Evolutionary conservation across 2,888 invertebrate species (phyloP), one percentile per base, ranked within the genome.

Genomic region (Lydus trimaculatus): DNA sequence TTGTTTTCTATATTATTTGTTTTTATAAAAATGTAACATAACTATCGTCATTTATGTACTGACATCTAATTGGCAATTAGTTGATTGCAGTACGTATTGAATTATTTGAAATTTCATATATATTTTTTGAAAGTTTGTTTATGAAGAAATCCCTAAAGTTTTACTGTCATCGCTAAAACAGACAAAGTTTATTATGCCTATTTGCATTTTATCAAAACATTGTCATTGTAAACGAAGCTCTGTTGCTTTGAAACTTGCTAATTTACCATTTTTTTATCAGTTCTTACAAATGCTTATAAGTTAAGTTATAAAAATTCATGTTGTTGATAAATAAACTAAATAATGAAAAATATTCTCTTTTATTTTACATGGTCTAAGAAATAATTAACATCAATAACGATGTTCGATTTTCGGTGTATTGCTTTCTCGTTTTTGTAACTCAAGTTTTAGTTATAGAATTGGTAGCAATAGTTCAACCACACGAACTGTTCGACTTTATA

Each of bases 401-500:
- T n/a, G n/a, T n/a, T n/a, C n/a, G n/a, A n/a, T n/a, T n/a, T n/a
- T n/a, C n/a, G n/a, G n/a, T n/a, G n/a, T n/a, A n/a, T n/a, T n/a
- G n/a, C n/a, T n/a, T n/a, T n/a, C n/a, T n/a, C n/a, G n/a, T n/a
- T n/a, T n/a, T n/a, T n/a, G n/a, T n/a, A n/a, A n/a, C n/a, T n/a
- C n/a, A 28, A 28, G 28, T 28, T 28, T 28, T 4, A 28, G 28
- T 28, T 28, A 3, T 43, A 43, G 43, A 43, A 17, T 43, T 6
- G 6, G 7, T 7, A n/a, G n/a, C 8, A 17, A 52, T 52, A 52
- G 11, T 11, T 52, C 2, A 15, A 23, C 4, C 11, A 52, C 23
- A 23, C 25, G 13, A 15, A 62, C 6, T 56, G 63, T 69, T 69
- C 64, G 61, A 70, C 52, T 58, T 56, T 58, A 70, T 64, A 70